These are phyloP conservation scores for Amphiura filiformis DNA, from an alignment of 35 echinoderm and acorn worm genomes.

Conservation along the genomic window DNA sequence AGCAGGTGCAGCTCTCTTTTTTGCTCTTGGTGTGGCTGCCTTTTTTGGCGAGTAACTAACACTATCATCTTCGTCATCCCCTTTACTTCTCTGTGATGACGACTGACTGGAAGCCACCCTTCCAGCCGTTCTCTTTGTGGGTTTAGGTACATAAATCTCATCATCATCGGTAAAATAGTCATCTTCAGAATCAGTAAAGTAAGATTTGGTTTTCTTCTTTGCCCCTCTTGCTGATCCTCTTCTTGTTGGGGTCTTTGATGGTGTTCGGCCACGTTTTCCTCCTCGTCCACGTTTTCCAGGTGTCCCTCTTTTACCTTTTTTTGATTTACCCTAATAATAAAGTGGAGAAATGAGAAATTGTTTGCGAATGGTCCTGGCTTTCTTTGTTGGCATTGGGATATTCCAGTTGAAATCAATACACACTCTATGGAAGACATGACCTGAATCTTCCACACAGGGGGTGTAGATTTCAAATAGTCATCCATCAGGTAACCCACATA, in stretches of 20 bases:
- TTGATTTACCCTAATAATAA: not conserved
- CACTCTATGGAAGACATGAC: too few relatives aligned
- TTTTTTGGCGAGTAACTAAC: not conserved
- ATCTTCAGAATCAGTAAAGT: not conserved
- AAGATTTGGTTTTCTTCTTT: not conserved
- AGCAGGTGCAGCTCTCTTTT: slow-evolving; percentile 31
- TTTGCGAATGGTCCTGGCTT: not conserved
- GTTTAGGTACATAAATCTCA: slow-evolving; percentile 11
- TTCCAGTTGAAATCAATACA: too few relatives aligned
- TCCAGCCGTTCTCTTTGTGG: slow-evolving; percentile 66
- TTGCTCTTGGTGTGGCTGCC: not conserved
- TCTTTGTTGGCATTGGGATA: too few relatives aligned
- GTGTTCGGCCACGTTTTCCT: not conserved
- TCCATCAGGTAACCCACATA: too few relatives aligned
- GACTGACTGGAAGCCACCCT: slow-evolving; percentile 37
- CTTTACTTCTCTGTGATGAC: not conserved
- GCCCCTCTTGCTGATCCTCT: not conserved
- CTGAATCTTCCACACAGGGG: too few relatives aligned
- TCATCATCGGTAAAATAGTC: not conserved
- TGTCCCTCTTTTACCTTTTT: not conserved
- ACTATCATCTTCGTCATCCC: slow-evolving; percentile 29
- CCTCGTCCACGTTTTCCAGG: slow-evolving; percentile 19
- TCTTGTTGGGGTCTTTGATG: not conserved
- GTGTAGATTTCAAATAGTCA: too few relatives aligned
- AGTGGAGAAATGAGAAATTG: not conserved